Conservation (phyloP, 2,888 invertebrate genomes). For the Leptura quadrifasciata region DNA sequence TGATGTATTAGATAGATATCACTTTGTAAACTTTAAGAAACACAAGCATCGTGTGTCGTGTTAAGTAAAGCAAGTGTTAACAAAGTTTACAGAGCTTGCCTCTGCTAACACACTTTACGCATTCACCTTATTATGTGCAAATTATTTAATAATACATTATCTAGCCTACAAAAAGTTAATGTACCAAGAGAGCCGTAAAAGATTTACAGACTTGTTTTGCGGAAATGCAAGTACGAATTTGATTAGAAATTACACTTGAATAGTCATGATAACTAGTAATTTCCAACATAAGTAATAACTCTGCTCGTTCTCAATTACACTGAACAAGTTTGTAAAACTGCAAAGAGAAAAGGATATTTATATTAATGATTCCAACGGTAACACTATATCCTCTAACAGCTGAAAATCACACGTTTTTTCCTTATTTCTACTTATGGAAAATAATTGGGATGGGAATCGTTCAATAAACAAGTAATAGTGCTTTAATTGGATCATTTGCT, state of each 20-base stretch:
- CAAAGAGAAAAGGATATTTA: slow-evolving; percentile 9
- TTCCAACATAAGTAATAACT: slow-evolving; percentile 10
- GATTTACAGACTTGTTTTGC: neutral
- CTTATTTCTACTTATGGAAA: slow-evolving; percentile 3
- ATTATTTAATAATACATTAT: neutral
- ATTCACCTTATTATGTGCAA: slow-evolving; percentile 1
- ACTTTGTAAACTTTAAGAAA: too few species aligned
- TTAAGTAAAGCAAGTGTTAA: neutral
- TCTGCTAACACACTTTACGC: slow-evolving; percentile 8
- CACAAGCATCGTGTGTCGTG: too few species aligned
- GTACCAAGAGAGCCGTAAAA: neutral
- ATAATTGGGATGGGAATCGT: slow-evolving; percentile 43
- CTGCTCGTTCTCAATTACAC: slow-evolving; percentile 10
- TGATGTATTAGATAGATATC: too few species aligned
- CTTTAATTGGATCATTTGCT: slow-evolving; percentile 43
- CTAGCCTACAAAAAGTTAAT: neutral
- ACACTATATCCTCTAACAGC: slow-evolving; percentile 32
- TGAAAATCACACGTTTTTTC: slow-evolving; percentile 48
- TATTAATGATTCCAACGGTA: slow-evolving; percentile 36
- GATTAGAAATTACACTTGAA: slow-evolving; percentile 2
- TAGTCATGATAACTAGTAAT: neutral
- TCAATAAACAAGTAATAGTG: slow-evolving; percentile 21
- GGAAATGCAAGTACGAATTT: neutral
- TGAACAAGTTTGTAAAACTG: slow-evolving; percentile 12
- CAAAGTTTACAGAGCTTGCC: neutral